Base-by-base conservation (phyloP, 2,797 vertebrate genomes). In the Pogoniulus pusillus region DNA sequence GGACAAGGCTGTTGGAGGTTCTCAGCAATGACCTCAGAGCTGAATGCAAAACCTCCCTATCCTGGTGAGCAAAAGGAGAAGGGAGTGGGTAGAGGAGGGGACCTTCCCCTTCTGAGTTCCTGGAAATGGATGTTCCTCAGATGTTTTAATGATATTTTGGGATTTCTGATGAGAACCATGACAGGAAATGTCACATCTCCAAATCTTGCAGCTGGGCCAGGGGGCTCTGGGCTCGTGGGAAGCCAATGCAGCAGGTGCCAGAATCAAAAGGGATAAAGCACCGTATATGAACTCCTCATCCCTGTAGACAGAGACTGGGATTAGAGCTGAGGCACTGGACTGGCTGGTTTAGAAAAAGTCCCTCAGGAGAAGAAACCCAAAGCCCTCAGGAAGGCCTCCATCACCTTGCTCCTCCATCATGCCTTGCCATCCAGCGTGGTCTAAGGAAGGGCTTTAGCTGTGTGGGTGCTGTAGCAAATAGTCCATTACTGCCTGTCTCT, bases 1-100 rank as follows among this genome's bases (percentile, higher is more conserved):
- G 3, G 54, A 55, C 0, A 0, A 81, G 66, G 63, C 43, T 64
- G 45, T 70, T 45, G 72, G 73, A 51, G 55, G 29, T 70, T 92
- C 65, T 69, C 69, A 60, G 68, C 1, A 5, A 16, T 57, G 60
- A 41, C 37, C 10, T 41, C 7, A 0, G 30, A 19, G 7, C 35
- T 4, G 7, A 64, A 41, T 1, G 0, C 0, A 0, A 59, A 69
- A 78, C 29, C 43, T 89, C 51, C 57, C 71, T 68, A 14, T 10
- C 12, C 12, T 54, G 2, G 2, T 60, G 57, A 64, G 63, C 29
- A 45, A 37, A 68, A 37, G 0, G 2, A 22, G 37, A 60, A 62
- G 30, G 6, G 7, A 66, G 53, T 7, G 34, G 80, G 77, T 49
- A 86, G 65, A 37, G 35, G 53, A 78, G 26, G 55, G n/a, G 7